These are phyloP conservation scores for Toxostoma redivivum DNA, from an alignment of 2,113 vertebrate genomes.

Conservation along the genomic window DNA sequence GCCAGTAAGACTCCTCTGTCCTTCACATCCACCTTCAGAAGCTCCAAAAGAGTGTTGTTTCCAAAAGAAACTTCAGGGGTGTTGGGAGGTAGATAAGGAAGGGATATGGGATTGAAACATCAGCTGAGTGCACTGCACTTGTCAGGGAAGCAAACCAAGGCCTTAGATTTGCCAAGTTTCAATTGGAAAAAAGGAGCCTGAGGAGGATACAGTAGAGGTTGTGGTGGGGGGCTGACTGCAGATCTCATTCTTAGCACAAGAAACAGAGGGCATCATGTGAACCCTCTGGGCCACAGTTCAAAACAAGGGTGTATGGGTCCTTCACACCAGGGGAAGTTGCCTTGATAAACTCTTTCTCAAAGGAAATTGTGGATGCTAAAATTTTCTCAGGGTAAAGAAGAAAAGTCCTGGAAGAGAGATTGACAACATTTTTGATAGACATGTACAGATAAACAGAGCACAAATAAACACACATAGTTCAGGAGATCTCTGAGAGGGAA, in stretches of 20 bases:
- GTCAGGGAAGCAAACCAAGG: neutral
- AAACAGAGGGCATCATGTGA: neutral
- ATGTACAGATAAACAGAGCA: neutral
- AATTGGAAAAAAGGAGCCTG: neutral
- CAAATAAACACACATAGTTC: neutral
- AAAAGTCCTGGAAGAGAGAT: neutral
- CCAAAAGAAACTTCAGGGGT: neutral
- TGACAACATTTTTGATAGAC: neutral
- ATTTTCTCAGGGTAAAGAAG: neutral
- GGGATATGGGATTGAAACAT: neutral
- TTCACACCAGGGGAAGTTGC: neutral
- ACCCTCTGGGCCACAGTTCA: neutral
- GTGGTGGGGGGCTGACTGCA: neutral
- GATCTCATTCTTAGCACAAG: neutral
- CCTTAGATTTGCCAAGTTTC: neutral
- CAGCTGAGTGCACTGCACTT: neutral
- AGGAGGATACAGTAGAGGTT: neutral
- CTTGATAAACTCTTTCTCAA: neutral
- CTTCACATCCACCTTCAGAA: neutral
- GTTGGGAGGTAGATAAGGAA: neutral
- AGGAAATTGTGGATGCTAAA: neutral
- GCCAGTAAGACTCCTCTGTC: conserved; percentile 76
- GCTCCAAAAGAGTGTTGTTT: neutral
- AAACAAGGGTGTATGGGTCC: neutral
- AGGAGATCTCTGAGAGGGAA: neutral